Base-by-base conservation (phyloP, 2,888 invertebrate species). In the Agriopis marginaria region DNA sequence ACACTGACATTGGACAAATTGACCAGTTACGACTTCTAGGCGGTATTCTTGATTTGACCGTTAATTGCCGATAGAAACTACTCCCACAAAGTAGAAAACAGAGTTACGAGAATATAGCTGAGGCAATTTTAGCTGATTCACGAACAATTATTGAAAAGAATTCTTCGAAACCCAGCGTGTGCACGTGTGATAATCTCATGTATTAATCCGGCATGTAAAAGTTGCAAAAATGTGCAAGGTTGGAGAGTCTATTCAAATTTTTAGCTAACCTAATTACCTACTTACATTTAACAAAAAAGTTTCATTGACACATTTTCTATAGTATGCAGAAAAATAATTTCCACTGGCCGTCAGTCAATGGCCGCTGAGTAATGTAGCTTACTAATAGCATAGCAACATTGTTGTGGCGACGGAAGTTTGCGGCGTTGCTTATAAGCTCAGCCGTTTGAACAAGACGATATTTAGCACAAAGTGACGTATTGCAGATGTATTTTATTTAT, bases 321-420 rank as follows among this genome's bases (percentile, higher is more conserved):
- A 56, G 64, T 61, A 55, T 62, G 65, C 61, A 66, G 55, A 65
- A 65, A 59, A 68, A 55, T 71, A 60, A 67, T 73, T 68, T 63
- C 44, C 32, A 68, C 54, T 39, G 56, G 49, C 51, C 66, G 66
- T 68, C 75, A 74, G 73, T 74, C 75, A 75, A 72, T 71, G 72
- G 49, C 73, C 75, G 70, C 64, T 55, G 65, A 73, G 74, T 66
- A 70, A 75, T 77, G 73, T 69, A 66, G 69, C 72, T 72, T 65
- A 67, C 66, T 75, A 72, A 75, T 75, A 74, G 75, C 75, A 72
- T 75, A 71, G 74, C 75, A 75, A 74, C 74, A 68, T 75, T 74
- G 75, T 74, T 74, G 73, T 73, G 73, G 60, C 51, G 63, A 66
- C 58, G 62, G 42, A 32, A 1, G 5, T 5, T 12, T 54, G 64